phyloP scores from a whole-genome alignment of 2,113 vertebrate species.

The Alces alces region DNA sequence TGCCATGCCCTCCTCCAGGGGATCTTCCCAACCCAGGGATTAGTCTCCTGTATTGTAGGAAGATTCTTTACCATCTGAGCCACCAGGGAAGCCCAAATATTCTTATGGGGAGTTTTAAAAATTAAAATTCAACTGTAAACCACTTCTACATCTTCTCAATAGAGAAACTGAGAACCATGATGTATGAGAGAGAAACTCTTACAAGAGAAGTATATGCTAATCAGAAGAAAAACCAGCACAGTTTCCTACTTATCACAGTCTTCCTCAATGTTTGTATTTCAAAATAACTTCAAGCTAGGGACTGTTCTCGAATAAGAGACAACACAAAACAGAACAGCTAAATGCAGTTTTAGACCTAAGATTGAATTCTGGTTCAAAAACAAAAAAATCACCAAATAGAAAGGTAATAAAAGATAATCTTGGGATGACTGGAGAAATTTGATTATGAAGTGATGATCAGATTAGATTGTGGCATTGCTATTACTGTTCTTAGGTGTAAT shows the following conservation, averaged over 20 bases:
- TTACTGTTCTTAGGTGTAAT: neutral
- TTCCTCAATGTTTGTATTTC: neutral
- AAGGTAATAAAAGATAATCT: neutral
- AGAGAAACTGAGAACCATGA: neutral
- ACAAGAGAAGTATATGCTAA: neutral
- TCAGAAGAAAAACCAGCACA: neutral
- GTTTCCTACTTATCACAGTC: neutral
- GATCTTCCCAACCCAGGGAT: neutral
- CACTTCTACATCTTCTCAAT: neutral
- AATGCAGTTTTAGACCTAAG: neutral
- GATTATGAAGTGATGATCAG: neutral
- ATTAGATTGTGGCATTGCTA: neutral
- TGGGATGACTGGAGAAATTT: neutral
- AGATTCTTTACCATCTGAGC: neutral
- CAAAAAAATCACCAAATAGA: neutral
- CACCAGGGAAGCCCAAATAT: neutral
- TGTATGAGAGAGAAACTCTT: neutral
- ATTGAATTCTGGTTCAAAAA: constrained; percentile 7
- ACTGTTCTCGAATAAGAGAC: neutral
- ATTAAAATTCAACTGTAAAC: neutral
- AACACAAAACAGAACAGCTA: neutral
- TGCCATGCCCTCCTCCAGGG: neutral
- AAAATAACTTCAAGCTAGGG: neutral
- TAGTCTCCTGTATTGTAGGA: neutral
- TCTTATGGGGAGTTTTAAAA: neutral